Percentiles rank a stretch among this genome's conserved stretches.
phyloP scores from a whole-genome alignment of 2,113 vertebrate species.

The Centrocercus urophasianus region DNA sequence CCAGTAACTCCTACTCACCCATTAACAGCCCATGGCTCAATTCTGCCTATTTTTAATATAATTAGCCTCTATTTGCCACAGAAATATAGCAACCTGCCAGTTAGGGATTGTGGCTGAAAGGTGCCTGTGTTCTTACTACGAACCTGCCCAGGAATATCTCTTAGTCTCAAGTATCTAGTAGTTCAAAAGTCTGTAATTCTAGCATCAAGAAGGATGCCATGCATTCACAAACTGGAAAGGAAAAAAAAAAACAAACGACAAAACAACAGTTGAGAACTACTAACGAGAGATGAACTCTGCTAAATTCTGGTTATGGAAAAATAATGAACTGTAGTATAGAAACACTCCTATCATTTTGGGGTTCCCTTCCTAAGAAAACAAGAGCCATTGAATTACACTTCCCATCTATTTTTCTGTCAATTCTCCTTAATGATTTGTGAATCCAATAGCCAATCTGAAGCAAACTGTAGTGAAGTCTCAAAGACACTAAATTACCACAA shows the following conservation, averaged over 20 bases:
- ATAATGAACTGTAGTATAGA: conserved; percentile 6
- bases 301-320: background rate
- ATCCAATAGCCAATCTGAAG: background rate
- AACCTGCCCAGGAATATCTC: background rate
- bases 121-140: background rate
- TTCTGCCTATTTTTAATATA: background rate
- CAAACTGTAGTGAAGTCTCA: background rate
- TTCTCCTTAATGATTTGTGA: background rate
- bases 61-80: background rate
- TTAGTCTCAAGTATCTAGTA: background rate
- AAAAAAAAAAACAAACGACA: background rate
- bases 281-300: background rate
- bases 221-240: background rate
- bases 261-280: background rate
- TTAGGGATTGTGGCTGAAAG: background rate
- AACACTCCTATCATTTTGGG: background rate
- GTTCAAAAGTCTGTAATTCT: background rate
- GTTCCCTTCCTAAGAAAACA: background rate
- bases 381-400: background rate
- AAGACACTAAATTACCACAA: background rate
- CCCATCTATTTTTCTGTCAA: background rate
- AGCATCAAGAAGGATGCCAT: background rate
- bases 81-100: background rate
- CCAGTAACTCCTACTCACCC: background rate
- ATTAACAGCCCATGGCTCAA: background rate